phyloP scores from a whole-genome alignment of 2,888 invertebrate genomes.

The Rotaria magnacalcarata region DNA sequence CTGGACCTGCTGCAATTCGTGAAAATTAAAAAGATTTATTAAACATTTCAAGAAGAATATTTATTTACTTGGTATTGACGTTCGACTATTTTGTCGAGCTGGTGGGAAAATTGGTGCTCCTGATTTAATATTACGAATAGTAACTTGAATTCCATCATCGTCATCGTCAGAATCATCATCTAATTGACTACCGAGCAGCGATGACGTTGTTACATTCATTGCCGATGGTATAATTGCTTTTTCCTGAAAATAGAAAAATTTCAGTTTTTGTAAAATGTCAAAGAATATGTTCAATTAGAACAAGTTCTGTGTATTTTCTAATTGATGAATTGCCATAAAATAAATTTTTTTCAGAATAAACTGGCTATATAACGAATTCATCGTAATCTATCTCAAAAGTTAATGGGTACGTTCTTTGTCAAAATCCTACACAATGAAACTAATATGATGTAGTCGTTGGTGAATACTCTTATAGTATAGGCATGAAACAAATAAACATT shows the following conservation, averaged over 20 bases:
- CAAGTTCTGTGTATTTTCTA: too few species aligned
- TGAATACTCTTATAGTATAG: too few species aligned
- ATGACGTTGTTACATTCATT: background rate
- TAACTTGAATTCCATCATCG: slow-evolving; percentile 24
- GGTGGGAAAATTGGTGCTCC: background rate
- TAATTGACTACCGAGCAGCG: background rate
- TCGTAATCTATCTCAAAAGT: too few species aligned
- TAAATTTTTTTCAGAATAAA: too few species aligned
- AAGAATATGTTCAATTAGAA: too few species aligned
- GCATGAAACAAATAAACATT: too few species aligned
- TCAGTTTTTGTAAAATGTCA: too few species aligned
- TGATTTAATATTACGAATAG: slow-evolving; percentile 11
- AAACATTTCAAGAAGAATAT: background rate
- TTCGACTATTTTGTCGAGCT: slow-evolving; percentile 30
- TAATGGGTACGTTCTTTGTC: too few species aligned
- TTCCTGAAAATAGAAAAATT: background rate
- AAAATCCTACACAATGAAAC: too few species aligned
- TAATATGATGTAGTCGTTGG: too few species aligned
- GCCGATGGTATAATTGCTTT: background rate
- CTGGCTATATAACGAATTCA: too few species aligned
- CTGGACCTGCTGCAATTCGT: background rate
- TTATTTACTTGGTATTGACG: background rate
- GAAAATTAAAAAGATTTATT: background rate
- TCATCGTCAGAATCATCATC: slow-evolving; percentile 23
- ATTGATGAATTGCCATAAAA: too few species aligned